phyloP scores from a whole-genome alignment of 2,888 invertebrate species.

The Carterocephalus palaemon region DNA sequence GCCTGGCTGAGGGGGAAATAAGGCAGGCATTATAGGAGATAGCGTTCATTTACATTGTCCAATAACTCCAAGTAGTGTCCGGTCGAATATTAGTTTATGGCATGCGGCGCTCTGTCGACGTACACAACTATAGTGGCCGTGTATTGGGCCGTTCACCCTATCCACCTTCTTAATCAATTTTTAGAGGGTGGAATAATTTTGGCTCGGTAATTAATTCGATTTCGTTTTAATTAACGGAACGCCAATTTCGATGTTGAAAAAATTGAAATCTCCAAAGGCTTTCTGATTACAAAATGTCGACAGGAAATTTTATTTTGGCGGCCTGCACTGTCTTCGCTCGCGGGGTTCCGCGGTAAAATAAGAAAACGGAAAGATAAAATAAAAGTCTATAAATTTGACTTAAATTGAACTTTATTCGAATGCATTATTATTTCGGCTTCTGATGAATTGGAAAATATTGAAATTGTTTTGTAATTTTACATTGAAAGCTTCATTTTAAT shows the following conservation, averaged over 20 bases:
- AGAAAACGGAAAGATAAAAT: too few relatives aligned
- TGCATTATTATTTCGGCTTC: too few relatives aligned
- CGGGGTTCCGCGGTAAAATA: background rate
- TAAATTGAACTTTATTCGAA: too few relatives aligned
- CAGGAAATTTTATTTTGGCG: slow-evolving; percentile 31
- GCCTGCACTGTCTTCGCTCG: slow-evolving; percentile 17
- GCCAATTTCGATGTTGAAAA: slow-evolving; percentile 67
- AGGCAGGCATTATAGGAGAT: slow-evolving; percentile 78
- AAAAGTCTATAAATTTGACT: too few relatives aligned
- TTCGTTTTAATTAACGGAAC: slow-evolving; percentile 71
- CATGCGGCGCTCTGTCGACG: slow-evolving; percentile 48
- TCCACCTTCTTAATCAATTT: slow-evolving; percentile 41
- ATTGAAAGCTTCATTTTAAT: too few relatives aligned
- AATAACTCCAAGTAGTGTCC: slow-evolving; percentile 80
- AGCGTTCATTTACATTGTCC: slow-evolving; percentile 80
- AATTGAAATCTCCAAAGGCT: slow-evolving; percentile 64
- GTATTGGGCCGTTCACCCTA: slow-evolving; percentile 24
- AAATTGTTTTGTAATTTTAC: too few relatives aligned
- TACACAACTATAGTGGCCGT: slow-evolving; percentile 34
- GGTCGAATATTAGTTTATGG: slow-evolving; percentile 77
- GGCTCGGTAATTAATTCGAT: slow-evolving; percentile 69
- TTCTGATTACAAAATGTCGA: slow-evolving; percentile 58
- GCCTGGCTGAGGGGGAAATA: slow-evolving; percentile 66
- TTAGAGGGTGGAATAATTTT: slow-evolving; percentile 62
- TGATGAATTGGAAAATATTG: too few relatives aligned